Conservation (phyloP, 2,888 invertebrate genomes). For the Heliconius charithonia region DNA sequence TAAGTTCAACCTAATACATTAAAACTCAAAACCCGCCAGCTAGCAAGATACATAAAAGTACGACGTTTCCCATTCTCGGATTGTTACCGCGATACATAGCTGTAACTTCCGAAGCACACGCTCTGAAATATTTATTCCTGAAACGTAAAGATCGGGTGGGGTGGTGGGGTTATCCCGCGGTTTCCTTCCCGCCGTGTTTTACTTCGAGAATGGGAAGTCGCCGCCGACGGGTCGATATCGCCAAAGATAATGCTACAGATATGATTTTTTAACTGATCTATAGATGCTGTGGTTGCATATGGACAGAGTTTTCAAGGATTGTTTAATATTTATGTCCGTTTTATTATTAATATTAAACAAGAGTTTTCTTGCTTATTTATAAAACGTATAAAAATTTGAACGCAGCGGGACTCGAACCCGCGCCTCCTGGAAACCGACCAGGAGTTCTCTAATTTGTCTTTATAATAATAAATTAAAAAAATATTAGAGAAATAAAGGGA, state of each 20-base stretch:
- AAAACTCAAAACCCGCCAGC: constrained; percentile 26
- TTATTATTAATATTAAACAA: not conserved
- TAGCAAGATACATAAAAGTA: constrained; percentile 67
- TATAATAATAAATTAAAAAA: not conserved
- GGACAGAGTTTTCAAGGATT: not conserved
- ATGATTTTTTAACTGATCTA: constrained; percentile 45
- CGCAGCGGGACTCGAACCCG: no score
- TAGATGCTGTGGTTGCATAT: not conserved
- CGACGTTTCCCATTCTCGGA: constrained; percentile 78
- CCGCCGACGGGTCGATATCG: constrained; percentile 82
- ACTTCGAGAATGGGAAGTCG: constrained; percentile 84
- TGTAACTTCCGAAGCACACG: constrained; percentile 83
- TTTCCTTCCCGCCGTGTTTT: constrained; percentile 84
- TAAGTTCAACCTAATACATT: not conserved
- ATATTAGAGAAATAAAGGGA: not conserved
- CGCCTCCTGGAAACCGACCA: no score
- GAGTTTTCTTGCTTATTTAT: no score
- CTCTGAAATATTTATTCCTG: constrained; percentile 84
- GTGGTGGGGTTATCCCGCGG: constrained; percentile 79
- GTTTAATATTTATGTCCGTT: not conserved
- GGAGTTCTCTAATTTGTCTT: no score
- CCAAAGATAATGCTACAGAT: constrained; percentile 74
- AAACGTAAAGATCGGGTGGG: constrained; percentile 82
- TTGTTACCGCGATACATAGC: constrained; percentile 83
- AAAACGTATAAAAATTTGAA: no score